Conservation (phyloP, 2,888 invertebrate species). For the Stenotaenia linearis region DNA sequence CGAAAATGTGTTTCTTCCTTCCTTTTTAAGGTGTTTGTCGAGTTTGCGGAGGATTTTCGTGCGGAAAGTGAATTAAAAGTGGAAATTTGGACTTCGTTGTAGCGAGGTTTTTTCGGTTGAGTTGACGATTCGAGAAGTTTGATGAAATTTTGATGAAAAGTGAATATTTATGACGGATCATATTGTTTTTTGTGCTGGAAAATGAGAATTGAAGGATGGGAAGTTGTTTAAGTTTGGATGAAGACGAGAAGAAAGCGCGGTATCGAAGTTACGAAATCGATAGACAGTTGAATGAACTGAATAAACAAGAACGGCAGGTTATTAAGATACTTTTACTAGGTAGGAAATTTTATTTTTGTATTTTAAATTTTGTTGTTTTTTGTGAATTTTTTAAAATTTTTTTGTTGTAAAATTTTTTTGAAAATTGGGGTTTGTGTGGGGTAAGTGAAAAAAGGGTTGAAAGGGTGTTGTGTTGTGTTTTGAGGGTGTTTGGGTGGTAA, state of each 20-base stretch:
- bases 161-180: not conserved
- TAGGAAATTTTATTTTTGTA: slow-evolving; percentile 42
- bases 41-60: not conserved
- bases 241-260: slow-evolving; percentile 57
- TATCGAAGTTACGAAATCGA: slow-evolving; percentile 59
- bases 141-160: no score
- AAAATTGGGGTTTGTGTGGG: no score
- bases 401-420: no score
- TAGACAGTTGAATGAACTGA: slow-evolving; percentile 55
- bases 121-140: not conserved
- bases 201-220: slow-evolving; percentile 50
- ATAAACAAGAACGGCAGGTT: slow-evolving; percentile 57
- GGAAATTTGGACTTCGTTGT: not conserved
- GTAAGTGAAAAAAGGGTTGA: no score
- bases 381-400: no score
- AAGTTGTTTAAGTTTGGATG: slow-evolving; percentile 58
- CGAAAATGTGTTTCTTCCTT: not conserved
- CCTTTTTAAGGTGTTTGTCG: not conserved
- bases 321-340: slow-evolving; percentile 60
- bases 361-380: not conserved
- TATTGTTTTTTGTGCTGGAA: not conserved
- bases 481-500: no score
- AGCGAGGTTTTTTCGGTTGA: not conserved
- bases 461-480: not conserved
- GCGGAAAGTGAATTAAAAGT: not conserved